phyloP scores from a whole-genome alignment of 2,797 vertebrate species.

The Poecile montanus region DNA sequence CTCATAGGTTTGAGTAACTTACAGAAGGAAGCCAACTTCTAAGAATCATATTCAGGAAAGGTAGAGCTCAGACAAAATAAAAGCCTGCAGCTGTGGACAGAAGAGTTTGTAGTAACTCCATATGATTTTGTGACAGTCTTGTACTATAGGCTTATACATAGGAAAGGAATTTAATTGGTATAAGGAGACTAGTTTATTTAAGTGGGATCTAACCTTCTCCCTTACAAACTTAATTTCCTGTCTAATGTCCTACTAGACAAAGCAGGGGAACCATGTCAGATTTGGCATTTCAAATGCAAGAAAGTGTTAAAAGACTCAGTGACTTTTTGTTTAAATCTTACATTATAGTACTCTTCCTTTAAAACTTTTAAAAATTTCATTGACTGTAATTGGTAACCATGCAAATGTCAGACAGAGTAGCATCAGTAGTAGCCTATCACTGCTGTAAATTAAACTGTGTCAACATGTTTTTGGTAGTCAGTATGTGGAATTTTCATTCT shows the following conservation, averaged over 20 bases:
- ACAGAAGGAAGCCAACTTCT: neutral
- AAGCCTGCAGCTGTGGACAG: neutral
- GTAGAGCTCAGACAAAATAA: neutral
- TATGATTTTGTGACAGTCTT: neutral
- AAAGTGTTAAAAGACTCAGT: neutral
- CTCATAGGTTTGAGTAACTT: neutral
- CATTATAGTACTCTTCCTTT: neutral
- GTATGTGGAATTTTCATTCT: neutral
- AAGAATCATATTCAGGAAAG: neutral
- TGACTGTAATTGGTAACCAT: neutral
- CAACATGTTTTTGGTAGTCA: neutral
- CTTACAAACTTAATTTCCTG: neutral
- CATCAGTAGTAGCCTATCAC: neutral
- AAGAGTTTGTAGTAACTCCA: neutral
- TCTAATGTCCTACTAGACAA: neutral
- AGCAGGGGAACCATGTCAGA: neutral
- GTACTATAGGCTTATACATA: neutral
- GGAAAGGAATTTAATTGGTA: neutral
- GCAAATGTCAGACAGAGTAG: neutral
- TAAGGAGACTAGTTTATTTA: neutral
- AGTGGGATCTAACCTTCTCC: neutral
- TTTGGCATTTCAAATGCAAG: neutral
- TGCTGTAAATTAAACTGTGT: neutral
- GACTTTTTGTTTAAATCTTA: neutral
- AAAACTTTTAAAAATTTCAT: neutral